phyloP scores from a whole-genome alignment of 1,140 invertebrate genomes.

The Lepidurus apus region DNA sequence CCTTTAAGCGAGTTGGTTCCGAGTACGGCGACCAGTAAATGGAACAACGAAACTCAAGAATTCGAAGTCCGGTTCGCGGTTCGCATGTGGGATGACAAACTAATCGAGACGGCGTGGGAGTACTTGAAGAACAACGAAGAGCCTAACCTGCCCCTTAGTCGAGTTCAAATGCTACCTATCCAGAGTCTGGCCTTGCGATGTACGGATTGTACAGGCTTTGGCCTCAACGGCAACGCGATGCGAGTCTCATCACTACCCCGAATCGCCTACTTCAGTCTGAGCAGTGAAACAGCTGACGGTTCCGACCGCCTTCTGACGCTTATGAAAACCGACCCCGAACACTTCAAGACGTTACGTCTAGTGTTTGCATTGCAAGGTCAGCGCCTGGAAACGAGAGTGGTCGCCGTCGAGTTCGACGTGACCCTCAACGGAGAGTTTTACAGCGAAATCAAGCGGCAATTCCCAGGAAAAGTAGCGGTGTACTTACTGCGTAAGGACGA shows the following conservation, averaged over 20 bases:
- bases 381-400: neutral
- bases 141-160: neutral
- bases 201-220: neutral
- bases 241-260: neutral
- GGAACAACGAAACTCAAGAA: neutral
- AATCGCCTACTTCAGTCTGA: neutral
- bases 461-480: neutral
- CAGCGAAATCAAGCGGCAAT: neutral
- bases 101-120: neutral
- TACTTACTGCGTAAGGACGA: neutral
- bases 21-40: neutral
- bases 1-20: neutral
- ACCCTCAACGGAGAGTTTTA: neutral
- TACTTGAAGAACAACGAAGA: neutral
- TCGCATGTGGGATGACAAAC: neutral
- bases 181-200: neutral
- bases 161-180: neutral
- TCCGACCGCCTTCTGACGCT: neutral
- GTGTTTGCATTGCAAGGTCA: neutral
- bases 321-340: neutral
- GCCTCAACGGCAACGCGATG: neutral
- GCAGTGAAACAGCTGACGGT: neutral
- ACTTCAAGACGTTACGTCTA: neutral
- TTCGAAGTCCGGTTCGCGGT: neutral
- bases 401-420: neutral